A percentile compares a stretch with the other conserved stretches of the same genome.
These are phyloP conservation scores for Luffia ferchaultella DNA, from an alignment of 2,888 invertebrate species.

Conservation along the genomic window DNA sequence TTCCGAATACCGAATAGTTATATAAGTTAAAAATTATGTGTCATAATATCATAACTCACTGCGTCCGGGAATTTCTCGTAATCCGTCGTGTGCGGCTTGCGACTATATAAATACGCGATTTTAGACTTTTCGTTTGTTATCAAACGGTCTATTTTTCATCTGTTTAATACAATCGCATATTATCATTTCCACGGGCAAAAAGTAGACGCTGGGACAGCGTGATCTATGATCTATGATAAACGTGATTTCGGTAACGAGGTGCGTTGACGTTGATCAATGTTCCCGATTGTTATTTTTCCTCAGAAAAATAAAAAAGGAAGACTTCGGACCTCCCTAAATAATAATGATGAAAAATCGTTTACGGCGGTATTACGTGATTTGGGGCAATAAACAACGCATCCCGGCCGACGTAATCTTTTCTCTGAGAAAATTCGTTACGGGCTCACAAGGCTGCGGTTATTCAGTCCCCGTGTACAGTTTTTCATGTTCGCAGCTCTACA, in stretches of 20 bases:
- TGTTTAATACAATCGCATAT: neutral
- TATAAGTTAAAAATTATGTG: neutral
- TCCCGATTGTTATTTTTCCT: constrained; percentile 48
- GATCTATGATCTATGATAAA: constrained; percentile 51
- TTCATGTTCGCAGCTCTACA: neutral
- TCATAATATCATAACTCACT: constrained; percentile 36
- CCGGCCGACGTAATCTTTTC: constrained; percentile 20
- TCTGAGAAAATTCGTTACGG: constrained; percentile 44
- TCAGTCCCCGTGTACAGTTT: neutral
- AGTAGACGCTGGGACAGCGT: constrained; percentile 58
- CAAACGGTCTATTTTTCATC: neutral
- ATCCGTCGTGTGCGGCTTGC: constrained; percentile 61
- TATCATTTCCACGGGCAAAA: constrained; percentile 16
- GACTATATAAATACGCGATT: neutral
- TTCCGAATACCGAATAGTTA: neutral
- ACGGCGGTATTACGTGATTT: constrained; percentile 60
- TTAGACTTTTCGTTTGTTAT: neutral
- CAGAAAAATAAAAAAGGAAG: constrained; percentile 44
- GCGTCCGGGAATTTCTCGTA: constrained; percentile 49
- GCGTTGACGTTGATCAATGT: constrained; percentile 45
- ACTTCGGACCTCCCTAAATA: constrained; percentile 41
- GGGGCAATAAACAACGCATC: constrained; percentile 38
- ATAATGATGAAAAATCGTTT: constrained; percentile 56
- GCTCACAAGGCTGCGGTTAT: neutral
- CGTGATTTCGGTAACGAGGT: constrained; percentile 62